Evolutionary conservation across 2,113 vertebrate genomes (phyloP).

Genomic region (Mobula birostris): DNA sequence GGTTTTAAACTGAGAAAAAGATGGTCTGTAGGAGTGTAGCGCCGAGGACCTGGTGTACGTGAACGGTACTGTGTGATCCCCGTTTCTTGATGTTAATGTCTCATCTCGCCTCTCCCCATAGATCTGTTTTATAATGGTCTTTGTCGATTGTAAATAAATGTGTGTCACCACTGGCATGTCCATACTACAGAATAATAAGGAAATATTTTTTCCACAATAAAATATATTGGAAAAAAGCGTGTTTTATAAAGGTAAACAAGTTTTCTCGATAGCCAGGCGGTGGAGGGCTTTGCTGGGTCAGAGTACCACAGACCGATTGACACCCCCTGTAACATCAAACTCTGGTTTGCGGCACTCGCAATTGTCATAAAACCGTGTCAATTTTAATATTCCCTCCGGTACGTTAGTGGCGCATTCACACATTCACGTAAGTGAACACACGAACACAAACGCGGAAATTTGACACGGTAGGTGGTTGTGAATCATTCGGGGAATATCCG

Average conservation of each 20-base stretch:
- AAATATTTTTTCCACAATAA: slow-evolving; percentile 38
- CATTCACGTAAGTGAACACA: background rate
- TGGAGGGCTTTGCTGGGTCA: background rate
- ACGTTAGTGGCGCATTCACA: background rate
- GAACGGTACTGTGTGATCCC: background rate
- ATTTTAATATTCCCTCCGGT: background rate
- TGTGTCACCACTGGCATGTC: slow-evolving; percentile 29
- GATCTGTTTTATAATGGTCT: slow-evolving; percentile 26
- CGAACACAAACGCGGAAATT: background rate
- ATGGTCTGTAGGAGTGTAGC: slow-evolving; percentile 20
- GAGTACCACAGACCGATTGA: too few species aligned
- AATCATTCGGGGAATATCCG: background rate
- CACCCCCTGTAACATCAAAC: background rate
- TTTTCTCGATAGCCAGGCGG: background rate
- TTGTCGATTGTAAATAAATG: slow-evolving; percentile 15
- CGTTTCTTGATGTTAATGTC: slow-evolving; percentile 20
- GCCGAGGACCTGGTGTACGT: slow-evolving; percentile 4
- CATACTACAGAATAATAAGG: slow-evolving; percentile 31
- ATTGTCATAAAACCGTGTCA: background rate
- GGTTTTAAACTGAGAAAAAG: slow-evolving; percentile 4
- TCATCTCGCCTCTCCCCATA: background rate
- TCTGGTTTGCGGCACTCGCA: background rate
- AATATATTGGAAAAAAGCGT: slow-evolving; percentile 13
- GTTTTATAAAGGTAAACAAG: background rate
- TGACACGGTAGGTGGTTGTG: background rate